Evolutionary conservation across 2,113 vertebrate species (phyloP).

Genomic region (Oostethus manadensis): DNA sequence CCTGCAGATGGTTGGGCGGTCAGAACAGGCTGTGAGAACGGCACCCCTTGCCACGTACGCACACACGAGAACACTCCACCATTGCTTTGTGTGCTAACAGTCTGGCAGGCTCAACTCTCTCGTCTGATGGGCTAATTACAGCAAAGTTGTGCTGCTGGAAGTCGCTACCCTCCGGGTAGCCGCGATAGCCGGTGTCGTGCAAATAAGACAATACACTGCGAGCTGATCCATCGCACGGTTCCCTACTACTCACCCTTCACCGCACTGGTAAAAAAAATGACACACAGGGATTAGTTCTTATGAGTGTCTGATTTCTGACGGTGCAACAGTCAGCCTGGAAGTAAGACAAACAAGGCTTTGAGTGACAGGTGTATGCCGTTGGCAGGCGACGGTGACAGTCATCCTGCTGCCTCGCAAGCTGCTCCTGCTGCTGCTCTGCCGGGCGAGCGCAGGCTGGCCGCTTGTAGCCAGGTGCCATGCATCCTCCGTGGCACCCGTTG

Average conservation of each 20-base stretch:
- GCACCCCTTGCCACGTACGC: slow-evolving; percentile 36
- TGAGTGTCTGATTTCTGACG: slow-evolving; percentile 2
- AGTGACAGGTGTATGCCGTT: slow-evolving; percentile 64
- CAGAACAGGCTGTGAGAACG: slow-evolving; percentile 54
- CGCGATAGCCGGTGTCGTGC: background rate
- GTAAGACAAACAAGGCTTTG: slow-evolving; percentile 20
- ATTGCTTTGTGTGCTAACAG: slow-evolving; percentile 51
- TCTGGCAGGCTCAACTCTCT: slow-evolving; percentile 33
- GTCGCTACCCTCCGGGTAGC: slow-evolving; percentile 22
- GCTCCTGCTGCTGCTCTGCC: slow-evolving; percentile 49
- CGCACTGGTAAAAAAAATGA: no score
- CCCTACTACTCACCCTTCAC: background rate
- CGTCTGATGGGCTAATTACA: slow-evolving; percentile 48
- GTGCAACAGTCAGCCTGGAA: slow-evolving; percentile 20
- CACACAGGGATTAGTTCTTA: background rate
- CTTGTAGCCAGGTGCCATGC: background rate
- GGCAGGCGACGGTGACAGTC: slow-evolving; percentile 62
- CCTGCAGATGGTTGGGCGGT: slow-evolving; percentile 65
- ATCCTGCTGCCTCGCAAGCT: slow-evolving; percentile 67
- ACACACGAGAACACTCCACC: slow-evolving; percentile 21
- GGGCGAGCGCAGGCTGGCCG: slow-evolving; percentile 38
- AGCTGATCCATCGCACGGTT: background rate
- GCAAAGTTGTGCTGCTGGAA: slow-evolving; percentile 12
- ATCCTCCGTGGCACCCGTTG: background rate
- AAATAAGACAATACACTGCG: background rate